These are phyloP conservation scores for Sesia bembeciformis DNA, from an alignment of 2,888 invertebrate species.

Conservation along the genomic window DNA sequence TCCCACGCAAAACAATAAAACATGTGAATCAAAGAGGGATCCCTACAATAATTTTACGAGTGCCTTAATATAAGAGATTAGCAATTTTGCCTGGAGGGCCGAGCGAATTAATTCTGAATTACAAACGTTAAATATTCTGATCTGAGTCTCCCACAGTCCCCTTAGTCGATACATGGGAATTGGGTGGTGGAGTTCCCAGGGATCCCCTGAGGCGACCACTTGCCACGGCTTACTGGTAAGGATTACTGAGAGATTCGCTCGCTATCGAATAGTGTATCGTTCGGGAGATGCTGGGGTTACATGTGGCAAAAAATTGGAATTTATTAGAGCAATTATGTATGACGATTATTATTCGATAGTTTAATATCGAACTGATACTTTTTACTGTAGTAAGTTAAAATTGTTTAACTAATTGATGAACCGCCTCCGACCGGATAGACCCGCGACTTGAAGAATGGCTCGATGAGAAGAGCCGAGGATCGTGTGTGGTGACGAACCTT, in stretches of 20 bases:
- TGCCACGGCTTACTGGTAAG: slow-evolving; percentile 48
- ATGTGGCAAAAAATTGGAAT: too few relatives aligned
- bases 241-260: slow-evolving; percentile 29
- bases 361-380: too few relatives aligned
- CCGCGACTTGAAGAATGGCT: too few relatives aligned
- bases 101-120: slow-evolving; percentile 56
- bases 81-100: slow-evolving; percentile 22
- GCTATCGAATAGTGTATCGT: slow-evolving; percentile 5
- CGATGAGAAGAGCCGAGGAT: too few relatives aligned
- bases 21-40: background rate
- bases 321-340: too few relatives aligned
- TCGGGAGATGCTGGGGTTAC: too few relatives aligned
- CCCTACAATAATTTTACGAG: background rate
- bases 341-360: too few relatives aligned
- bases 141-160: slow-evolving; percentile 10
- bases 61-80: slow-evolving; percentile 23
- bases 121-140: slow-evolving; percentile 35
- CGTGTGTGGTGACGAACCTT: too few relatives aligned
- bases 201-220: slow-evolving; percentile 56
- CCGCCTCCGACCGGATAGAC: too few relatives aligned
- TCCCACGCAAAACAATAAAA: background rate
- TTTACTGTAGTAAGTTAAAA: too few relatives aligned
- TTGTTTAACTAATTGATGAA: too few relatives aligned
- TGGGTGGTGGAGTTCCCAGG: slow-evolving; percentile 54
- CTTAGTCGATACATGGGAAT: slow-evolving; percentile 34